These are phyloP conservation scores for Sinosuthora webbiana DNA, from an alignment of 2,113 vertebrate genomes.

Conservation along the genomic window DNA sequence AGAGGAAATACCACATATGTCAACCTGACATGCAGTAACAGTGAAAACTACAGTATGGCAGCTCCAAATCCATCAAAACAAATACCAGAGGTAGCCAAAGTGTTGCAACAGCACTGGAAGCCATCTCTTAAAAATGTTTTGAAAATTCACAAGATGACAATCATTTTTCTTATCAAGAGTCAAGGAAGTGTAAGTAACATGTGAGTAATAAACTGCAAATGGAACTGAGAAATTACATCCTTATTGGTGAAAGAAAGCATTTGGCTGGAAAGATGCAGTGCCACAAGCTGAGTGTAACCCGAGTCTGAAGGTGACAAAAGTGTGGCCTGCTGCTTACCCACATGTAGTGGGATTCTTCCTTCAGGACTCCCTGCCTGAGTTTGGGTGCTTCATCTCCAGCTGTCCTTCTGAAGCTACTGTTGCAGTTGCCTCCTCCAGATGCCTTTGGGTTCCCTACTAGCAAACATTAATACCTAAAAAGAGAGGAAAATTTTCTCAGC, in stretches of 20 bases:
- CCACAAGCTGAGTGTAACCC: neutral
- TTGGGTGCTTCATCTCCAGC: neutral
- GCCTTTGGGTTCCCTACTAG: neutral
- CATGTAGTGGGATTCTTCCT: neutral
- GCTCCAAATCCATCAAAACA: constrained; percentile 34
- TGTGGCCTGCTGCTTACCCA: neutral
- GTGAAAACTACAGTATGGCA: neutral
- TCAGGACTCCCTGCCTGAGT: neutral
- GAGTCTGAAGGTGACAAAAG: neutral
- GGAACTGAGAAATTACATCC: neutral
- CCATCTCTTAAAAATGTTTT: neutral
- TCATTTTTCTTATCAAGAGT: constrained; percentile 18
- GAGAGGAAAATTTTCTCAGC: neutral
- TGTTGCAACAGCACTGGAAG: neutral
- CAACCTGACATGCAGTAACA: neutral
- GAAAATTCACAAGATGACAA: neutral
- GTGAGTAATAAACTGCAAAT: neutral
- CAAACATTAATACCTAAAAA: neutral
- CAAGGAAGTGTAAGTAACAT: constrained; percentile 31
- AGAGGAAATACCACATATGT: neutral
- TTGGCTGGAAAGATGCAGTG: neutral
- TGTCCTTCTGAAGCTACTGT: neutral
- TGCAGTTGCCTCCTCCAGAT: neutral
- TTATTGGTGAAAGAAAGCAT: neutral
- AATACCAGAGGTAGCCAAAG: neutral